Conservation (phyloP, 2,797 vertebrate species). For the Myoxocephalus aenaeus region DNA sequence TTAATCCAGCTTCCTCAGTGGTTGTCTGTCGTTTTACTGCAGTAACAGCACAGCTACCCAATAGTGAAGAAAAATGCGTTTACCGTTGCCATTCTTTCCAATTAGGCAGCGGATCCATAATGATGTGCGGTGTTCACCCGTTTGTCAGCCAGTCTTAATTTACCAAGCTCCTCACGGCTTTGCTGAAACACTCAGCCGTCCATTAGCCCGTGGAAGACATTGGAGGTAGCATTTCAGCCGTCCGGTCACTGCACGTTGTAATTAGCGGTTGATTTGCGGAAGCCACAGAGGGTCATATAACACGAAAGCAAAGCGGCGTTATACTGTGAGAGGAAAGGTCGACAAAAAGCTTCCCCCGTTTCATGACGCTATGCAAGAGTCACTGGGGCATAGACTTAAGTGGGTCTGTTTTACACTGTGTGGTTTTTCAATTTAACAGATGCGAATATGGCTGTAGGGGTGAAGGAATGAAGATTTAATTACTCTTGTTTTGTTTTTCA, state of each 20-base stretch:
- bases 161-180: constrained; percentile 82
- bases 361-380: constrained; percentile 36
- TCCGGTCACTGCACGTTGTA: constrained; percentile 89
- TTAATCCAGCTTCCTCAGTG: constrained; percentile 3
- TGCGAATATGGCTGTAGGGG: constrained; percentile 54
- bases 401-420: constrained; percentile 68
- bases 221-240: constrained; percentile 84
- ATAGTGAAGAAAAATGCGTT: constrained; percentile 53
- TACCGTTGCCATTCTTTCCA: constrained; percentile 79
- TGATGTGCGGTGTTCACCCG: constrained; percentile 81
- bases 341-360: constrained; percentile 29
- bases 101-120: constrained; percentile 85
- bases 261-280: constrained; percentile 80
- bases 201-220: constrained; percentile 82
- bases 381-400: constrained; percentile 61
- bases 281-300: constrained; percentile 64
- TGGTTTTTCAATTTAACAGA: constrained; percentile 70
- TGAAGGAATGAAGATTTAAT: constrained; percentile 76
- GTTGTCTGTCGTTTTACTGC: constrained; percentile 19
- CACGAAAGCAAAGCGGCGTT: constrained; percentile 58
- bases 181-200: constrained; percentile 79
- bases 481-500: constrained; percentile 75
- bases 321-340: constrained; percentile 39
- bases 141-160: constrained; percentile 88
- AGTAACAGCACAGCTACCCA: constrained; percentile 26